Conservation (phyloP, 2,888 invertebrate genomes). For the Hirtodrosophila duncani region DNA sequence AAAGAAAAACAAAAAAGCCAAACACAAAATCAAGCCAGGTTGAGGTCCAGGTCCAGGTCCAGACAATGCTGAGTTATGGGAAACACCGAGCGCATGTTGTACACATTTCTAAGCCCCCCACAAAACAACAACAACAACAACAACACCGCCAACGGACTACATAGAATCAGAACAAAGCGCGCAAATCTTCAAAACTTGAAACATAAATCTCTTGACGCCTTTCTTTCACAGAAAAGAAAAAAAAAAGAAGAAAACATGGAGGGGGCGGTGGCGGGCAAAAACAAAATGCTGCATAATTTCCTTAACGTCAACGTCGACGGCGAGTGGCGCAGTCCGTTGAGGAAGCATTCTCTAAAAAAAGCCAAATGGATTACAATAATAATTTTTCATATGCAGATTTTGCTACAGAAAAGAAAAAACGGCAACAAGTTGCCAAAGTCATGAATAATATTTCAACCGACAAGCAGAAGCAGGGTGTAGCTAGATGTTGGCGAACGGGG, state of each 20-base stretch:
- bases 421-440: slow-evolving; percentile 68
- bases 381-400: slow-evolving; percentile 73
- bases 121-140: slow-evolving; percentile 47
- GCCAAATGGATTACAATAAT: slow-evolving; percentile 73
- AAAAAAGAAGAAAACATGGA: too few species aligned
- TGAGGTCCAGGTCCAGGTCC: too few species aligned
- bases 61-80: slow-evolving; percentile 67
- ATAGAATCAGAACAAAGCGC: slow-evolving; percentile 52
- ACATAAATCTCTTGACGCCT: slow-evolving; percentile 69
- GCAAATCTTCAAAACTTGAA: slow-evolving; percentile 57
- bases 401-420: slow-evolving; percentile 41
- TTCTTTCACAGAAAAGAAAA: too few species aligned
- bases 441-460: slow-evolving; percentile 71
- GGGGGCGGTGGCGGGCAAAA: slow-evolving; percentile 54
- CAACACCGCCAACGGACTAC: slow-evolving; percentile 47
- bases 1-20: slow-evolving; percentile 5
- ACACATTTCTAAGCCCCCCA: slow-evolving; percentile 63
- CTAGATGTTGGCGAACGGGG: background rate
- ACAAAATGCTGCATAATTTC: slow-evolving; percentile 72
- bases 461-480: slow-evolving; percentile 12
- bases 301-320: slow-evolving; percentile 31
- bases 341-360: slow-evolving; percentile 25
- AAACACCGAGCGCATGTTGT: slow-evolving; percentile 64
- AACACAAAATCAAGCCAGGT: slow-evolving; percentile 11
- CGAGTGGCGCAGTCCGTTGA: slow-evolving; percentile 7